A percentile compares a stretch with the other conserved stretches of the same genome.
Evolutionary conservation across 2,113 vertebrate species (phyloP).

Genomic region (Sisor rabdophorus): DNA sequence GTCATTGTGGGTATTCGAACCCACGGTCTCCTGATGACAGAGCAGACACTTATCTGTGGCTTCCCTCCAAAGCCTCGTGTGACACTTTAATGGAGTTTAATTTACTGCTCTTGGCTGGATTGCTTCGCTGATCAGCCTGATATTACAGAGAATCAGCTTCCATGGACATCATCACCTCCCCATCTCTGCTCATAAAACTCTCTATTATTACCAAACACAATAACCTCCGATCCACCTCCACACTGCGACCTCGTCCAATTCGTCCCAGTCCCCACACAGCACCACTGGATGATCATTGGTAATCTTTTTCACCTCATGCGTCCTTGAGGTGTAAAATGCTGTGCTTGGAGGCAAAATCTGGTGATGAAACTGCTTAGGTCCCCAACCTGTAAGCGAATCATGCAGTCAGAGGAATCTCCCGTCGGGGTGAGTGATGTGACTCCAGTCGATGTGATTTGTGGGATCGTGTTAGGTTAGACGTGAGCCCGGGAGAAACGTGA

Average conservation of each 20-base stretch:
- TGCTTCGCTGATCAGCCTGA: conserved; percentile 1
- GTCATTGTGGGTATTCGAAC: neutral
- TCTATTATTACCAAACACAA: conserved; percentile 38
- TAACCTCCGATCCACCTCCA: conserved; percentile 6
- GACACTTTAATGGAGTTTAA: neutral
- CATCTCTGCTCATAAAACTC: conserved; percentile 8
- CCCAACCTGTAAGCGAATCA: conserved; percentile 2
- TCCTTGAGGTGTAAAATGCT: neutral
- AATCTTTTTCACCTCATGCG: conserved; percentile 16
- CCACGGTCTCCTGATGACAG: neutral
- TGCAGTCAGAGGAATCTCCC: neutral
- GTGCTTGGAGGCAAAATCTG: neutral
- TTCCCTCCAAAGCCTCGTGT: neutral
- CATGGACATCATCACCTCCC: conserved; percentile 9
- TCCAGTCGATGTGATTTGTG: conserved; percentile 42
- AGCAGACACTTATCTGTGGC: neutral
- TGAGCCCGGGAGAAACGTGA: too few species aligned
- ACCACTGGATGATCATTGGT: neutral
- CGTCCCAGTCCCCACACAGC: conserved; percentile 10
- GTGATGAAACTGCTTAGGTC: neutral
- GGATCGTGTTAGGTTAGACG: conserved; percentile 32
- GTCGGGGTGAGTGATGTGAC: neutral
- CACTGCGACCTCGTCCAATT: neutral
- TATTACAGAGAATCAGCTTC: neutral
- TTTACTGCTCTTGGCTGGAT: neutral